A percentile compares a stretch with the other conserved stretches of the same genome.
Conservation (phyloP, 2,888 invertebrate genomes). For the Pristionchus maxplancki region DNA sequence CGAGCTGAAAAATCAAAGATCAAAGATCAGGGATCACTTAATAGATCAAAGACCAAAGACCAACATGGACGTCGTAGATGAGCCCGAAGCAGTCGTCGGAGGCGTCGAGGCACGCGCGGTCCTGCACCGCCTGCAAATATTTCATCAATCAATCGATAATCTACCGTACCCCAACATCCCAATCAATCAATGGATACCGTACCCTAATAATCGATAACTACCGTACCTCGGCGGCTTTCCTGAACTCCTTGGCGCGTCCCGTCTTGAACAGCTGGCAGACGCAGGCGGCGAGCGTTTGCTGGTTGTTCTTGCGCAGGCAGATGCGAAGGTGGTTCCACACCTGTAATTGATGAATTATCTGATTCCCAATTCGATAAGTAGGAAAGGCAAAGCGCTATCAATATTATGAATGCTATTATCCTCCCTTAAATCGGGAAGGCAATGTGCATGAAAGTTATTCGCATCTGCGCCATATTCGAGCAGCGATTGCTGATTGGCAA, state of each 20-base stretch:
- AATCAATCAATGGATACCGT: not conserved
- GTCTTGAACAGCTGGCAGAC: slow-evolving; percentile 50
- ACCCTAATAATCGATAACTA: no score
- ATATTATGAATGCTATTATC: not conserved
- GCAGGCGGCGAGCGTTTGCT: slow-evolving; percentile 43
- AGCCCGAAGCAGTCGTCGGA: slow-evolving; percentile 50
- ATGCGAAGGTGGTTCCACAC: slow-evolving; percentile 42
- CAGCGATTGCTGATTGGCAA: no score
- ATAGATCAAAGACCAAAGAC: not conserved
- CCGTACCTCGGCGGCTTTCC: slow-evolving; percentile 52
- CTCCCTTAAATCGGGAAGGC: no score
- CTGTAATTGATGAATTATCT: not conserved
- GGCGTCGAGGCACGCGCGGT: slow-evolving; percentile 17
- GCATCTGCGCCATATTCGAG: no score
- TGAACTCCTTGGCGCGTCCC: slow-evolving; percentile 49
- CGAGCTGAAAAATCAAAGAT: not conserved
- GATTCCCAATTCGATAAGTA: no score
- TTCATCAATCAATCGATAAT: not conserved
- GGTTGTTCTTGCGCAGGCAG: slow-evolving; percentile 32
- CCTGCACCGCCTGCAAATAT: slow-evolving; percentile 16
- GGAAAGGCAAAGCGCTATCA: no score
- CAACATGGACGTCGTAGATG: slow-evolving; percentile 36
- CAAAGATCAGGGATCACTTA: not conserved
- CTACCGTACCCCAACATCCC: not conserved
- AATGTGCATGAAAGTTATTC: no score